phyloP scores from a whole-genome alignment of 2,113 vertebrate species.

The Menura novaehollandiae region DNA sequence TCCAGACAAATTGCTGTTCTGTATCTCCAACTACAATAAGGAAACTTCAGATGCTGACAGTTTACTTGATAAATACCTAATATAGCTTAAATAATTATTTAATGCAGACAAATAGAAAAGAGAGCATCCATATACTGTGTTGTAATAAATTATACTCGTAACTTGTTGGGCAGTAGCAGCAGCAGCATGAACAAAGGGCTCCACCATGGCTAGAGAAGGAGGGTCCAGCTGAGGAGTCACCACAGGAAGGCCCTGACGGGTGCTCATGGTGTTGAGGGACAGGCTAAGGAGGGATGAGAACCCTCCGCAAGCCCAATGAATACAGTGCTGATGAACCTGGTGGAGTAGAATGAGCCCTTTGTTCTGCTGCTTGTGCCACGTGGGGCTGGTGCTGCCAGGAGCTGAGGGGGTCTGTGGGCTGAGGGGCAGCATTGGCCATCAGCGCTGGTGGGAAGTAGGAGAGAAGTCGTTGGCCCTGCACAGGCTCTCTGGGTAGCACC shows the following conservation, averaged over 20 bases:
- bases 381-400: not conserved
- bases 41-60: slow-evolving; percentile 56
- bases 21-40: slow-evolving; percentile 63
- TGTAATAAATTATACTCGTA: slow-evolving; percentile 10
- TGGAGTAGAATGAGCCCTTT: not conserved
- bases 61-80: slow-evolving; percentile 69
- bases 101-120: slow-evolving; percentile 55
- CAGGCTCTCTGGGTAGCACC: not conserved
- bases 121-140: not conserved
- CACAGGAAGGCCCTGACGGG: not conserved
- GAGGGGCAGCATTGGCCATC: not conserved
- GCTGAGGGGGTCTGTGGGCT: not conserved
- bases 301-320: not conserved
- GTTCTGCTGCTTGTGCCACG: fast-evolving
- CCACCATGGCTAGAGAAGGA: not conserved
- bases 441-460: not conserved
- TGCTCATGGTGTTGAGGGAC: not conserved
- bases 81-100: slow-evolving; percentile 73
- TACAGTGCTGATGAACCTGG: not conserved
- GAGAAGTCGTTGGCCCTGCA: fast-evolving
- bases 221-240: not conserved
- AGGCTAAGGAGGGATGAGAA: not conserved
- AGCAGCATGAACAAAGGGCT: not conserved
- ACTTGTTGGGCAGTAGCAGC: not conserved
- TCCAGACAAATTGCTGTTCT: slow-evolving; percentile 58